Evolutionary conservation across 2,113 vertebrate genomes (phyloP).

Genomic region (Odocoileus hemionus): DNA sequence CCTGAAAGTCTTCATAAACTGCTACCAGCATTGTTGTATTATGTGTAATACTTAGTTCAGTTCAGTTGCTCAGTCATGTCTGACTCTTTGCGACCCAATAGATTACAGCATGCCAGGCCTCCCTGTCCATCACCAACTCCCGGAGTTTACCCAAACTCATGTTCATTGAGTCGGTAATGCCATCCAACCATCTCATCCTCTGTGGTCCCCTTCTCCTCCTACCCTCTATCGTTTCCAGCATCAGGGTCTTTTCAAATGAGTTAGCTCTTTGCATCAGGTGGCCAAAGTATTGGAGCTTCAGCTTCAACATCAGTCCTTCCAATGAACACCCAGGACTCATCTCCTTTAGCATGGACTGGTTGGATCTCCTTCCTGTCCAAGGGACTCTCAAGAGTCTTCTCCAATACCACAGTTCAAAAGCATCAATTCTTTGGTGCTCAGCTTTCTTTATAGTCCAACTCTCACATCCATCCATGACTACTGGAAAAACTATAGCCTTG

Average conservation of each 20-base stretch:
- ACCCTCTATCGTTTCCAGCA: not conserved
- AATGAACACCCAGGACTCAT: not conserved
- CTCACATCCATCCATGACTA: not conserved
- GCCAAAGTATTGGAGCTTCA: not conserved
- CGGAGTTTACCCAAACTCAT: not conserved
- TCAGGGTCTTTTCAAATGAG: not conserved
- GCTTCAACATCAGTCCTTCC: not conserved
- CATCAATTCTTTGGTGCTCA: not conserved
- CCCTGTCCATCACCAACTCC: not conserved
- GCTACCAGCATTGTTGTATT: not conserved
- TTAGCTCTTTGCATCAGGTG: fast-evolving
- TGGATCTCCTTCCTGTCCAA: not conserved
- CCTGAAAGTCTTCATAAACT: not conserved
- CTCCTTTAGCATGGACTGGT: not conserved
- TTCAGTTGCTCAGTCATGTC: not conserved
- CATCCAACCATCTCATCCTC: not conserved
- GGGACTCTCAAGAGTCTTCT: not conserved
- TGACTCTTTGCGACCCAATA: not conserved
- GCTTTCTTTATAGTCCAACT: not conserved
- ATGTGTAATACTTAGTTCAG: not conserved
- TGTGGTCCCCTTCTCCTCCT: not conserved
- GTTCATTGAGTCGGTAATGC: not conserved
- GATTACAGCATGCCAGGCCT: not conserved
- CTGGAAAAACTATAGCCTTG: not conserved
- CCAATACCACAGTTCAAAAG: not conserved